Evolutionary conservation across 2,113 vertebrate species (phyloP).

Genomic region (Nymphicus hollandicus): DNA sequence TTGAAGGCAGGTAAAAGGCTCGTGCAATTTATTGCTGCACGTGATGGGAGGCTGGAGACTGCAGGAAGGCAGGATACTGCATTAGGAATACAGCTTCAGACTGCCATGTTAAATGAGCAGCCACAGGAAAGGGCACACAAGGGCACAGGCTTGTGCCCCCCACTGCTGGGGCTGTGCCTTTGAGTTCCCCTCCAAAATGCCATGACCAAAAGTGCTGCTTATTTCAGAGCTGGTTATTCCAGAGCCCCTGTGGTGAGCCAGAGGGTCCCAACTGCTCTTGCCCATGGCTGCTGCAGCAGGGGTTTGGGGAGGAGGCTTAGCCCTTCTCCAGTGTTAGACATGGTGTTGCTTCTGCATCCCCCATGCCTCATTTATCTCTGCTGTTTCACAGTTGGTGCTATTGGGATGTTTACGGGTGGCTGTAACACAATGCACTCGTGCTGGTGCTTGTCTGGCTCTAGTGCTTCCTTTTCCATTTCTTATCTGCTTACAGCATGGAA

Average conservation of each 20-base stretch:
- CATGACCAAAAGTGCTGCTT: not conserved
- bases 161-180: rapidly evolving
- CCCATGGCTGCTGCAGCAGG: not conserved
- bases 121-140: rapidly evolving
- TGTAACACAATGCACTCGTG: rapidly evolving
- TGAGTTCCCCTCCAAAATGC: rapidly evolving
- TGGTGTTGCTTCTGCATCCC: not conserved
- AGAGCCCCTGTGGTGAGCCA: not conserved
- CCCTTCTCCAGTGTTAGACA: not conserved
- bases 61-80: not conserved
- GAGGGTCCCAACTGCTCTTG: not conserved
- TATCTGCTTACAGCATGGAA: not conserved
- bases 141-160: not conserved
- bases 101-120: not conserved
- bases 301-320: not conserved
- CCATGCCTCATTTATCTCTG: rapidly evolving
- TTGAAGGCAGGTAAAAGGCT: not conserved
- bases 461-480: not conserved
- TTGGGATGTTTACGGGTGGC: not conserved
- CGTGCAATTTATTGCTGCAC: not conserved
- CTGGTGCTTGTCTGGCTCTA: not conserved
- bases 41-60: not conserved
- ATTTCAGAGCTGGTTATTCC: rapidly evolving
- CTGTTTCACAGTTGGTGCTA: not conserved
- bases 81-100: not conserved